Evolutionary conservation across 2,888 invertebrate species (phyloP).

Genomic region (Rosalia funebris): DNA sequence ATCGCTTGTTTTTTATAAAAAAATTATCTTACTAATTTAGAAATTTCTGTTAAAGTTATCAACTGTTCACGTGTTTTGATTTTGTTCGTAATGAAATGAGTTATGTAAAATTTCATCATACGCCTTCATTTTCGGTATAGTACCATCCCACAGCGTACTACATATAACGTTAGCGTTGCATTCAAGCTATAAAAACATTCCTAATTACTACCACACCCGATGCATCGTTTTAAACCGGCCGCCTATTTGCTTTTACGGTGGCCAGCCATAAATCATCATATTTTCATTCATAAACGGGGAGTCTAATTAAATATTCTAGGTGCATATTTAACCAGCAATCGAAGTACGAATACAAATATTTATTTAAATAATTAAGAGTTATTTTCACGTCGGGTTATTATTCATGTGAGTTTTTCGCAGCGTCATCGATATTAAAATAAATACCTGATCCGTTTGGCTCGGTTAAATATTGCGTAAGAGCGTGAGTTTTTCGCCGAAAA

Average conservation of each 20-base stretch:
- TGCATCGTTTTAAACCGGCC: neutral
- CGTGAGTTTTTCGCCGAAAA: no score
- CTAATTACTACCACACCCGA: neutral
- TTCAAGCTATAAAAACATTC: no score
- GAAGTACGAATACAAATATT: constrained; percentile 21
- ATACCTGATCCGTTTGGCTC: neutral
- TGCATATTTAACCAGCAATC: constrained; percentile 9
- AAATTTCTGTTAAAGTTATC: no score
- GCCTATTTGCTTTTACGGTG: constrained; percentile 3
- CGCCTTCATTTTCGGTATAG: no score
- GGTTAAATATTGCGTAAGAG: neutral
- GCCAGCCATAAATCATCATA: constrained; percentile 8
- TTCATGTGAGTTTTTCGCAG: neutral
- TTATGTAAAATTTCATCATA: no score
- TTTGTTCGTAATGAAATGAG: no score
- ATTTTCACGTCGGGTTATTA: neutral
- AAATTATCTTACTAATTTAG: no score
- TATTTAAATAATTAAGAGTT: constrained; percentile 20
- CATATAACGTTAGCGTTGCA: no score
- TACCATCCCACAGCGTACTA: no score
- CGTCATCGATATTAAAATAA: neutral
- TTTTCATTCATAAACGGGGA: constrained; percentile 21
- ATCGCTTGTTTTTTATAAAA: no score
- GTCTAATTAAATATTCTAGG: constrained; percentile 13
- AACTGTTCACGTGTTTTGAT: no score